A percentile compares a stretch with the other conserved stretches of the same genome.
phyloP scores from a whole-genome alignment of 2,888 invertebrate species.

The Alitta virens region DNA sequence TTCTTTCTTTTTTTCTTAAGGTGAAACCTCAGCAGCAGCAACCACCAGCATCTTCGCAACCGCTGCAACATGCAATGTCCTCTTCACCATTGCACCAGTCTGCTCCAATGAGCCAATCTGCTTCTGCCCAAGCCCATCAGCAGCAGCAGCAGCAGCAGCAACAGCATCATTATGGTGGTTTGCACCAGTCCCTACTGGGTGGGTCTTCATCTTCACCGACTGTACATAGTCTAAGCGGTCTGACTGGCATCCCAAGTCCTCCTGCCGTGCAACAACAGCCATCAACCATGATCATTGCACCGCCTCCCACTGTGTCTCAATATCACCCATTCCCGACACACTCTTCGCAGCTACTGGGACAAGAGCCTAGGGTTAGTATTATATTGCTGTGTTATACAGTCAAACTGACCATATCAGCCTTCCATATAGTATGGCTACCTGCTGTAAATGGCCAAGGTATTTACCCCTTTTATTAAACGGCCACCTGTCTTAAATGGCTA shows the following conservation, averaged over 20 bases:
- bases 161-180: conserved; percentile 28
- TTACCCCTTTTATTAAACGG: too few species aligned
- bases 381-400: too few species aligned
- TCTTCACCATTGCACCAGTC: neutral
- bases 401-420: too few species aligned
- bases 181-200: conserved; percentile 13
- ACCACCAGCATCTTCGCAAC: neutral
- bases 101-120: neutral
- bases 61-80: neutral
- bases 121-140: conserved; percentile 60
- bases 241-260: conserved; percentile 18
- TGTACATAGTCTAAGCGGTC: conserved; percentile 21
- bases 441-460: too few species aligned
- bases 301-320: conserved; percentile 35
- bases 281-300: conserved; percentile 21
- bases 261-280: conserved; percentile 7
- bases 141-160: conserved; percentile 84
- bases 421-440: too few species aligned
- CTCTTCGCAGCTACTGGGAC: conserved; percentile 52
- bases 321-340: conserved; percentile 80
- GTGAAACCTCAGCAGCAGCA: conserved; percentile 28
- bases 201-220: conserved; percentile 21
- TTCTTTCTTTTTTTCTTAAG: conserved; percentile 9
- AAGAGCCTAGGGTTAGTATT: conserved; percentile 44
- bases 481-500: too few species aligned